Evolutionary conservation across 2,797 vertebrate genomes (phyloP), one percentile per base, ranked within the genome.

Genomic region (Xyrichtys novacula): DNA sequence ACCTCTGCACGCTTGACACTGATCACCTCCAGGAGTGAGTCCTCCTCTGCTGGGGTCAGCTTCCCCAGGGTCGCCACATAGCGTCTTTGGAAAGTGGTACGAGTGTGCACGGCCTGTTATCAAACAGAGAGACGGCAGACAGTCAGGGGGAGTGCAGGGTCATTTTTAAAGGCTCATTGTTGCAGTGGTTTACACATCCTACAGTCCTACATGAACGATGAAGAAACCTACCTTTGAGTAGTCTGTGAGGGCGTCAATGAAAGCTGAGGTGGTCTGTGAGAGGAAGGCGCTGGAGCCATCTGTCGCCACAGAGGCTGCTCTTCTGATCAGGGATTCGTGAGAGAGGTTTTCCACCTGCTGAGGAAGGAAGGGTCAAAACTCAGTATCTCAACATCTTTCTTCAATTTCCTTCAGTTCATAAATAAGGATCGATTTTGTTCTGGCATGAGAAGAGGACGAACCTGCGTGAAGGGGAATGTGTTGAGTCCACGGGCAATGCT

Each of bases 241-340:
- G 28, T 95, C 94, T 15, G 95, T 95, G 49, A 97, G 46, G 1
- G 96, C 95, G 61, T 98, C 95, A 12, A 96, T 92, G 55, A 98
- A 56, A 0, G 96, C 97, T 1, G 96, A 90, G 0, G 96, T 97
- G 38, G 95, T 95, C 83, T 98, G 97, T 17, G 96, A 98, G 62
- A 99, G 95, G 81, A 97, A 96, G 0, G 96, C 96, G 22, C 94
- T 93, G 2, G 96, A 95, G 43, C 97, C 95, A 68, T 98, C 96
- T 12, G 96, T 96, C 14, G 98, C 94, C 91, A 98, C 40, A 26
- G 96, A 96, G 31, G 95, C 94, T 0, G 97, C 96, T 76, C 96
- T 95, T 48, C 89, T 94, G 89, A 97, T 95, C 74, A 99, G 81
- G 1, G 95, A 95, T 4, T 96, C 95, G 0, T 96, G 95, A 38